phyloP scores from a whole-genome alignment of 2,797 vertebrate species.

The Sylvilagus floridanus region DNA sequence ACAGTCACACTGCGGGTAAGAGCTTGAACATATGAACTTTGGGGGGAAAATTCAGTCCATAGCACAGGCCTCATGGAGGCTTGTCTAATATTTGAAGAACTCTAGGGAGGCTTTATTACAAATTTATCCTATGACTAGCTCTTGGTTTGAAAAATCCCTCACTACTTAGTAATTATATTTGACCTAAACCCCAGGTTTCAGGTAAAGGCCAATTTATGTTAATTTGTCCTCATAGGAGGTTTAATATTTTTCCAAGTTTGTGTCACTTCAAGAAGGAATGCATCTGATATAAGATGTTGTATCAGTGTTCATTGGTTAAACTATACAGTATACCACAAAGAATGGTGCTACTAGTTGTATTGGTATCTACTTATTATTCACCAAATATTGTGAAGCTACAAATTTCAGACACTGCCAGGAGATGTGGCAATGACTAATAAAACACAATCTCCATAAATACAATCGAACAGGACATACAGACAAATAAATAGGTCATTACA shows the following conservation, averaged over 20 bases:
- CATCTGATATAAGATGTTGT: background rate
- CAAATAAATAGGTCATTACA: background rate
- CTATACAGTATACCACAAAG: background rate
- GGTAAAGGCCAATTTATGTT: background rate
- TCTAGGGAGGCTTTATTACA: background rate
- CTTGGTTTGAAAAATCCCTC: background rate
- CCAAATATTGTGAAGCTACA: background rate
- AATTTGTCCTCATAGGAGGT: background rate
- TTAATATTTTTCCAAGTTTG: background rate
- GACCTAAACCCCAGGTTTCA: slow-evolving; percentile 4
- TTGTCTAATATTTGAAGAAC: background rate
- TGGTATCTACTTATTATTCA: background rate
- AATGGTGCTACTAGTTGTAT: background rate
- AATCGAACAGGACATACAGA: background rate
- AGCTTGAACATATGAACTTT: background rate
- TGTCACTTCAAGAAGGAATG: background rate
- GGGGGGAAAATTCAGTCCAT: background rate
- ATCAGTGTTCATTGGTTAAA: background rate
- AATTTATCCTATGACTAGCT: background rate
- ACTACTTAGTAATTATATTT: background rate
- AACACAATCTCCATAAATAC: background rate
- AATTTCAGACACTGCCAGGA: background rate
- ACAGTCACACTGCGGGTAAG: background rate
- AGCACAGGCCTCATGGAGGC: background rate
- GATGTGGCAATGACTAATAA: background rate